Conservation (phyloP, 2,888 invertebrate genomes). For the Aquatica leii region DNA sequence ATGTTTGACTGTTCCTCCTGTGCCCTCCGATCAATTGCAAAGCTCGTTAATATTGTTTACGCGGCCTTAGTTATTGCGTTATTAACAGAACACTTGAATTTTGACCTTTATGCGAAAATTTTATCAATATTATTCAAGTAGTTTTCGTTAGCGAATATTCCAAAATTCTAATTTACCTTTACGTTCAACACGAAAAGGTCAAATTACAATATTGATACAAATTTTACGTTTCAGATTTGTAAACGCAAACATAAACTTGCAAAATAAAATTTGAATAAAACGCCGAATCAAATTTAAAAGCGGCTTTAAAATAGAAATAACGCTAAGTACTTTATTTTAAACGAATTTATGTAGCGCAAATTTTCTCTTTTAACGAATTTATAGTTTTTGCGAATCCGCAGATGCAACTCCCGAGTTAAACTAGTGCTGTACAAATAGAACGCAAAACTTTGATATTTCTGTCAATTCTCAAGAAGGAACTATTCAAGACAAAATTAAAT, state of each 20-base stretch:
- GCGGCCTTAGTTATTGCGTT: constrained; percentile 35
- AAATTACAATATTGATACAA: background rate
- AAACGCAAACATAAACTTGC: too few species aligned
- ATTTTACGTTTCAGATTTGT: too few species aligned
- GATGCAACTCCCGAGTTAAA: too few species aligned
- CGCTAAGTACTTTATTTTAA: too few species aligned
- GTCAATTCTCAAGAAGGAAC: constrained; percentile 19
- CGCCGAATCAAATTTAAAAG: too few species aligned
- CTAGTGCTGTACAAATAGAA: constrained; percentile 15
- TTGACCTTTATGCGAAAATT: constrained; percentile 15
- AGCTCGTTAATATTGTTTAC: constrained; percentile 40
- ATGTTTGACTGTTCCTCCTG: constrained; percentile 53
- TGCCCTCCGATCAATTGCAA: constrained; percentile 42
- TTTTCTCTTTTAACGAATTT: too few species aligned
- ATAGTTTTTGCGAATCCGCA: too few species aligned
- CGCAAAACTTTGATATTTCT: constrained; percentile 24
- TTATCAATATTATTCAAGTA: background rate
- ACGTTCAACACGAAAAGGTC: constrained; percentile 11
- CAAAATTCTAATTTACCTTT: constrained; percentile 12
- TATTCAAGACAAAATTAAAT: constrained; percentile 25
- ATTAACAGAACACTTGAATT: constrained; percentile 26
- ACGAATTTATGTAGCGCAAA: too few species aligned
- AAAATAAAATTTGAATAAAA: too few species aligned
- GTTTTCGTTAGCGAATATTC: constrained; percentile 6
- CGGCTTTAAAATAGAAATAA: too few species aligned